Evolutionary conservation across 1,140 invertebrate species (phyloP).

Genomic region (Medauroidea extradentata): DNA sequence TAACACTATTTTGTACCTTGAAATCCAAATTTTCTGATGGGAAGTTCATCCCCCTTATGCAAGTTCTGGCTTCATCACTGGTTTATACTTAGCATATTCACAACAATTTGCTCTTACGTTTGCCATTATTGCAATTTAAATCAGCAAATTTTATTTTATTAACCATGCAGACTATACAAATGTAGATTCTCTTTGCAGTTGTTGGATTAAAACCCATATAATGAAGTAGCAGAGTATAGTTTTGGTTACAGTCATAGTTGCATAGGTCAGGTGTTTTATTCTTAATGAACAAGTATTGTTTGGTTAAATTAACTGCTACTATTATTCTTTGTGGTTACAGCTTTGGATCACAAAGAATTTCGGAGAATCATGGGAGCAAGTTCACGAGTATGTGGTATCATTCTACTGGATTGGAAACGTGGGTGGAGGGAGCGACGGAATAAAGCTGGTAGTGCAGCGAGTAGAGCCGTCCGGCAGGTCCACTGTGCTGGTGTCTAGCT

Average conservation of each 20-base stretch:
- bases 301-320: too few species aligned
- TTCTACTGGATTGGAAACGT: conserved; percentile 57
- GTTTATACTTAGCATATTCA: too few species aligned
- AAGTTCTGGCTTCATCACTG: too few species aligned
- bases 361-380: conserved; percentile 61
- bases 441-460: conserved; percentile 61
- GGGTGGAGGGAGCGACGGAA: not conserved
- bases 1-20: too few species aligned
- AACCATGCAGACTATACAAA: too few species aligned
- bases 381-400: conserved; percentile 69
- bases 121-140: too few species aligned
- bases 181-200: too few species aligned
- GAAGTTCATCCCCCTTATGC: too few species aligned
- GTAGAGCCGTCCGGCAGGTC: conserved; percentile 57
- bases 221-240: not conserved
- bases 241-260: not conserved
- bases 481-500: conserved; percentile 52
- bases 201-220: not conserved
- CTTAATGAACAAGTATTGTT: not conserved
- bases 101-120: too few species aligned
- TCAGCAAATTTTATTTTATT: too few species aligned
- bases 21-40: too few species aligned
- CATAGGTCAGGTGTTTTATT: not conserved
- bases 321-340: conserved; percentile 45
- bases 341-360: conserved; percentile 72